A percentile compares a stretch with the other conserved stretches of the same genome.
These are phyloP conservation scores for Pithecia hirsuta DNA, from an alignment of 2,797 vertebrate species.

Conservation along the genomic window DNA sequence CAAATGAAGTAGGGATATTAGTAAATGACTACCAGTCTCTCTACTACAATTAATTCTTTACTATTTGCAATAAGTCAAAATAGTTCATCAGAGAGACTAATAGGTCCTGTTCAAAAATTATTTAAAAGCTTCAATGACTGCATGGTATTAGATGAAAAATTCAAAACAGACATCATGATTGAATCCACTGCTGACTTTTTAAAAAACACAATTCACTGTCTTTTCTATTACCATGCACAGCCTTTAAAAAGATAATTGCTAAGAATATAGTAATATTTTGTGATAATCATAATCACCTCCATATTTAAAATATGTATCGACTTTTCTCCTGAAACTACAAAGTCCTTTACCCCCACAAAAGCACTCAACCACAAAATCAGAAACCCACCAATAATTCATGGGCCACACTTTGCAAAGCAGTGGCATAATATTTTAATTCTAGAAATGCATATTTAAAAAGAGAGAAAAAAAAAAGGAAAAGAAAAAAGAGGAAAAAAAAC, in stretches of 20 bases:
- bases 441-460: background rate
- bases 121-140: background rate
- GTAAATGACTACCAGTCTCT: background rate
- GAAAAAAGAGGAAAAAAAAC: background rate
- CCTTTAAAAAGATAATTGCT: background rate
- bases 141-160: background rate
- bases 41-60: background rate
- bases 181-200: background rate
- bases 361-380: constrained; percentile 16
- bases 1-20: background rate
- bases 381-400: background rate
- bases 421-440: background rate
- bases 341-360: constrained; percentile 3
- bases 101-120: constrained; percentile 6
- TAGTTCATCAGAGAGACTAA: background rate
- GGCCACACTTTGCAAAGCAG: background rate
- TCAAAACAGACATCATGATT: constrained; percentile 3
- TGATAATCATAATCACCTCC: background rate
- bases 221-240: background rate
- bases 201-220: background rate
- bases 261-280: background rate
- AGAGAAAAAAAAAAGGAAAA: background rate
- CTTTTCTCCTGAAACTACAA: constrained; percentile 20
- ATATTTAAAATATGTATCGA: background rate
- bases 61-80: background rate